phyloP scores from a whole-genome alignment of 2,113 vertebrate genomes.

The Pteruthius melanotis region DNA sequence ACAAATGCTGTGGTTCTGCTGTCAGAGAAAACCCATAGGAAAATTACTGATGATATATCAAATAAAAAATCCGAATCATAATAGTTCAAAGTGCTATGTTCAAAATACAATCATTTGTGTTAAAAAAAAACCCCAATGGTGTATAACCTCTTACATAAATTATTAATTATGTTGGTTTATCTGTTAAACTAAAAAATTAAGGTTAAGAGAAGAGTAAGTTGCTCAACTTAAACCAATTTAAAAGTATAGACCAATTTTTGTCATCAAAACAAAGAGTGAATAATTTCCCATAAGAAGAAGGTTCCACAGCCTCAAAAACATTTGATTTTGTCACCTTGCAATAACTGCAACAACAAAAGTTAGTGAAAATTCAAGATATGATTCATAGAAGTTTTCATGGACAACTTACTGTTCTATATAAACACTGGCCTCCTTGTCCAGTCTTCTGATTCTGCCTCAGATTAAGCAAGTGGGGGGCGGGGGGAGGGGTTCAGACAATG shows the following conservation, averaged over 20 bases:
- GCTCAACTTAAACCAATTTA: not conserved
- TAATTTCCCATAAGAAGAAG: not conserved
- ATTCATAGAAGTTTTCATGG: not conserved
- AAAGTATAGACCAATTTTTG: not conserved
- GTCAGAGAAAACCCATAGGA: not conserved
- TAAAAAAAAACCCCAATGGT: not conserved
- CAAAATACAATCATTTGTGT: not conserved
- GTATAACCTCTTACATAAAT: not conserved
- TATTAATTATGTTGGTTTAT: not conserved
- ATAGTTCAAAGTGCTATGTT: not conserved
- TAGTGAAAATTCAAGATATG: not conserved
- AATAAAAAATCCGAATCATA: not conserved
- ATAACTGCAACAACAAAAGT: not conserved
- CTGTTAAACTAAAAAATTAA: not conserved
- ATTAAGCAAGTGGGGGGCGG: not conserved
- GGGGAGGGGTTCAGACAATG: accelerated
- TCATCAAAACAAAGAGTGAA: not conserved
- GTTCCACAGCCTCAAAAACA: not conserved
- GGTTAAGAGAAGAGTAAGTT: not conserved
- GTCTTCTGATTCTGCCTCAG: not conserved
- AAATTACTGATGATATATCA: not conserved
- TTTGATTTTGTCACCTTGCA: not conserved
- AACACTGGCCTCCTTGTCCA: not conserved
- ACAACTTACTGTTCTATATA: not conserved
- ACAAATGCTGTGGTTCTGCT: not conserved